These are phyloP conservation scores for Hippocampus comes DNA, from an alignment of 2,113 vertebrate genomes.

Conservation along the genomic window DNA sequence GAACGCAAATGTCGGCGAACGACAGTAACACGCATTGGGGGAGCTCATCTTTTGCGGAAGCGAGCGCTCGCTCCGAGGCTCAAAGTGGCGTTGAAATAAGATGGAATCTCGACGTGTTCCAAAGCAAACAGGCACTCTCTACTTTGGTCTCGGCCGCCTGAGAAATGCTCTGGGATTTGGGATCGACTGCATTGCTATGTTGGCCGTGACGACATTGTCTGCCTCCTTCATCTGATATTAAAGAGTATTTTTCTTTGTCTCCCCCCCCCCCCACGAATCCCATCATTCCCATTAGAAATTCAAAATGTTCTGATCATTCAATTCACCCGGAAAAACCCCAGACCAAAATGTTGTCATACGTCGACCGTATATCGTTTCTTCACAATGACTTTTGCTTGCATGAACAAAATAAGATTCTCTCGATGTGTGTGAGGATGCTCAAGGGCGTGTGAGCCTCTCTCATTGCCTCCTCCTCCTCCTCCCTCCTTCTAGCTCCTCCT, in stretches of 20 bases:
- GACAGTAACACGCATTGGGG: slow-evolving; percentile 11
- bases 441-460: slow-evolving; percentile 45
- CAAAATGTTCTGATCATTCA: no score
- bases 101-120: slow-evolving; percentile 2
- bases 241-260: neutral
- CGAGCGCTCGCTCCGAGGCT: slow-evolving; percentile 8
- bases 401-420: neutral
- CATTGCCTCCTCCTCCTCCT: slow-evolving; percentile 17
- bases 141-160: neutral
- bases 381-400: no score
- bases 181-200: neutral
- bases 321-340: no score
- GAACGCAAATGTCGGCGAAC: slow-evolving; percentile 43
- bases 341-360: no score
- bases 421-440: slow-evolving; percentile 26
- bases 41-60: slow-evolving; percentile 2
- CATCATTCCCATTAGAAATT: no score
- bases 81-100: slow-evolving; percentile 16
- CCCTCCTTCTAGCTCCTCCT: neutral
- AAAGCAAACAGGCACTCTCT: neutral
- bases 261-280: no score
- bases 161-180: neutral
- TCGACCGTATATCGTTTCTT: no score
- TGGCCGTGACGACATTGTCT: neutral
- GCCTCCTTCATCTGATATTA: neutral